phyloP scores from a whole-genome alignment of 2,888 invertebrate species.

The Cancer borealis region DNA sequence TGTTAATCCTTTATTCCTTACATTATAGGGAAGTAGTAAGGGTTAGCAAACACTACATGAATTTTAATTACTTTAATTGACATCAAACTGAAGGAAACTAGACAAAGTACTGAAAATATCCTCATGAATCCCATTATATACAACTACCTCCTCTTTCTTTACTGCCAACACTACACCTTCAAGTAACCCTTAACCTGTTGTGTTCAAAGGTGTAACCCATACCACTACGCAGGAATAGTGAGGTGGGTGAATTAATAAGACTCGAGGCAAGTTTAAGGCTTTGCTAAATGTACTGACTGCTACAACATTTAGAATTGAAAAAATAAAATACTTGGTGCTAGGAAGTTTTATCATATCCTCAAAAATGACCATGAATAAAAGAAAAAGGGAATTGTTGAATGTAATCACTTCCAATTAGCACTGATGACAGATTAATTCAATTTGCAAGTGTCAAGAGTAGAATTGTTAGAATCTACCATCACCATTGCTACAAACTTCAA shows the following conservation, averaged over 20 bases:
- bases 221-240: too few species aligned
- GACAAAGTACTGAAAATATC: background rate
- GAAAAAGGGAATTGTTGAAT: background rate
- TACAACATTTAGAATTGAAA: too few species aligned
- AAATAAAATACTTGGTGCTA: background rate
- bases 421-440: too few species aligned
- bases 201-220: too few species aligned
- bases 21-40: background rate
- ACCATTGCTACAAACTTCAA: too few species aligned
- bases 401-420: too few species aligned
- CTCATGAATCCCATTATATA: background rate
- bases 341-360: background rate
- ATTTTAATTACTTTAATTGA: background rate
- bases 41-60: background rate
- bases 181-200: too few species aligned
- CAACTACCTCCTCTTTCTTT: background rate
- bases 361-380: background rate
- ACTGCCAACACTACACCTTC: background rate
- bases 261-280: too few species aligned
- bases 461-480: too few species aligned
- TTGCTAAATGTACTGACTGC: too few species aligned
- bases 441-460: too few species aligned
- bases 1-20: background rate
- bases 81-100: background rate
- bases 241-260: too few species aligned